phyloP scores from a whole-genome alignment of 2,797 vertebrate genomes.

The Oreortyx pictus region DNA sequence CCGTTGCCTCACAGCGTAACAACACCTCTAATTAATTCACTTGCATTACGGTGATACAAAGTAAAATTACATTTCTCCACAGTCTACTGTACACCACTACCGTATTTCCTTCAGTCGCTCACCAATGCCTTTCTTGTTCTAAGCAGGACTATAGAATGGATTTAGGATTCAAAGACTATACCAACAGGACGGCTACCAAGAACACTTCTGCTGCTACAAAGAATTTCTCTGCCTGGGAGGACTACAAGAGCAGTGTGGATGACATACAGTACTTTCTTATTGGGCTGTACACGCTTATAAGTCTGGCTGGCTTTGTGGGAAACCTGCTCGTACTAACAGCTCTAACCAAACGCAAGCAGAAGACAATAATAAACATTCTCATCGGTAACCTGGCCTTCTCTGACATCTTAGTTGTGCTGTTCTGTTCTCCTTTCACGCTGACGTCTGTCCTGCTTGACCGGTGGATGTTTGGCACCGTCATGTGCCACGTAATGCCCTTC shows the following conservation, averaged over 20 bases:
- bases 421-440: conserved; percentile 85
- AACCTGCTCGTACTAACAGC: conserved; percentile 83
- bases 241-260: conserved; percentile 82
- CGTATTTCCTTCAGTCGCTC: conserved; percentile 30
- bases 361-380: conserved; percentile 84
- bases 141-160: conserved; percentile 81
- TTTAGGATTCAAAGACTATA: conserved; percentile 71
- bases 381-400: conserved; percentile 86
- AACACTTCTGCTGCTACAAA: conserved; percentile 71
- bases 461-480: conserved; percentile 84
- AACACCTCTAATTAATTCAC: background rate
- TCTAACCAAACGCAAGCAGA: conserved; percentile 80
- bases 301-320: conserved; percentile 83
- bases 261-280: conserved; percentile 86
- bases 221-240: conserved; percentile 83
- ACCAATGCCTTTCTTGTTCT: conserved; percentile 65
- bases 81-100: background rate
- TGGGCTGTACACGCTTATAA: conserved; percentile 84
- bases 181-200: conserved; percentile 73
- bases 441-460: conserved; percentile 83
- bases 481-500: conserved; percentile 86
- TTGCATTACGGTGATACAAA: background rate
- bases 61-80: background rate
- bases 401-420: conserved; percentile 85
- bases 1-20: background rate